Conservation (phyloP, 2,113 vertebrate genomes). For the Mus pahari region DNA sequence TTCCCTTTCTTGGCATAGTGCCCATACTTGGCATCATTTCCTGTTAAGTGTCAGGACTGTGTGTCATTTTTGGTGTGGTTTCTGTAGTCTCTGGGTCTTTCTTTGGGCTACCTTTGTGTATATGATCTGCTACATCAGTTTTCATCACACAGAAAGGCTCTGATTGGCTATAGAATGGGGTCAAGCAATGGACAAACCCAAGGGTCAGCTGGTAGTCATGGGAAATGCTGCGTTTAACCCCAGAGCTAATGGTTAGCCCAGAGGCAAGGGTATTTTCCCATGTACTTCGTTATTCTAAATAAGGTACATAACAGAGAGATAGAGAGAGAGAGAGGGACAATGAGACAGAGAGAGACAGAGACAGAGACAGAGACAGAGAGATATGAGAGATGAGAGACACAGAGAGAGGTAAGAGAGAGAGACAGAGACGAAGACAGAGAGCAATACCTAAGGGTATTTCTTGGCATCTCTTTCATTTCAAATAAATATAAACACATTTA, state of each 20-base stretch:
- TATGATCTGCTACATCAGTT: not conserved
- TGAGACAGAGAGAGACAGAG: not conserved
- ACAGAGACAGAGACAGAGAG: not conserved
- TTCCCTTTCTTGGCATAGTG: conserved; percentile 30
- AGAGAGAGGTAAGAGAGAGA: not conserved
- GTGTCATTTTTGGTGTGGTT: conserved; percentile 2
- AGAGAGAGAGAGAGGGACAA: conserved; percentile 52
- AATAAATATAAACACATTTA: conserved; percentile 90
- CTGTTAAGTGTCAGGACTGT: not conserved
- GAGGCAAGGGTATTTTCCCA: conserved; percentile 71
- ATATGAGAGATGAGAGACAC: not conserved
- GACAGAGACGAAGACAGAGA: not conserved
- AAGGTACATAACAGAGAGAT: conserved; percentile 50
- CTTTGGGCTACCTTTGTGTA: not conserved
- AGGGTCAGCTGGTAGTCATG: not conserved
- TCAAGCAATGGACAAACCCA: not conserved
- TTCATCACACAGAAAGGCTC: not conserved
- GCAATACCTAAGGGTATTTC: conserved; percentile 56
- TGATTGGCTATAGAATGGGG: not conserved
- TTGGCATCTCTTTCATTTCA: conserved; percentile 83
- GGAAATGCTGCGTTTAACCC: conserved; percentile 34
- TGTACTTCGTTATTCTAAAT: conserved; percentile 58
- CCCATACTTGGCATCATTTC: not conserved
- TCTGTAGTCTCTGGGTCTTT: conserved; percentile 12
- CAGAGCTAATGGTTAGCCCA: conserved; percentile 62